Base-by-base conservation (phyloP, 2,113 vertebrate species). In the Cololabis saira region DNA sequence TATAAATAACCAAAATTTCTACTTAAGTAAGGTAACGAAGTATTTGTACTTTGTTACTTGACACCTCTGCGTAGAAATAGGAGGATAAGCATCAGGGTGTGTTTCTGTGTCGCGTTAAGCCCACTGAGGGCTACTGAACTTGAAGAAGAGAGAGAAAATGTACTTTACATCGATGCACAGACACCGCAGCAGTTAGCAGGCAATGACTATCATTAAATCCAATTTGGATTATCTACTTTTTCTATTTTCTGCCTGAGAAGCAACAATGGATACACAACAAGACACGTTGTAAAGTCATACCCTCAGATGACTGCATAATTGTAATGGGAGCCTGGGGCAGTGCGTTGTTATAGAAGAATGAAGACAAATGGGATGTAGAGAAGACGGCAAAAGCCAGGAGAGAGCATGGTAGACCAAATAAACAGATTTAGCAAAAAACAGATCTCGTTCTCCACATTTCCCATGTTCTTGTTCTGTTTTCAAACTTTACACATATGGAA, bases 291-390 rank as follows among this genome's bases (percentile, higher is more conserved):
- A 65, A 37, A 85, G 61, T 41, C 58, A 61, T 65, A 77, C 78
- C 66, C 80, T 80, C 80, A 76, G 73, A 71, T 82, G 70, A 79
- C 68, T 61, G 43, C 22, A 70, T 88, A 87, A 87, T 87, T 88
- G 84, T 72, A 87, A 80, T 77, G 76, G 75, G 80, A 75, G 73
- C 76, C 37, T 51, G 75, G 60, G 84, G 76, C 71, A 37, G 68
- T 37, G 49, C 73, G 82, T 57, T 67, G 72, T 76, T 78, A 72
- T 41, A 80, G 59, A 62, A 65, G 67, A 82, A 89, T 81, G 70
- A 86, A 84, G 87, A 87, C 47, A 27, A 82, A 86, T 76, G 74
- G 78, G 67, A 65, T 45, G 37, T 21, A 45, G 42, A 75, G 71
- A 79, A 50, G 53, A 74, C 47, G 10, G 58, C 0, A 70, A 68